Conservation (phyloP, 2,888 invertebrate species). For the Diarsia dahlii region DNA sequence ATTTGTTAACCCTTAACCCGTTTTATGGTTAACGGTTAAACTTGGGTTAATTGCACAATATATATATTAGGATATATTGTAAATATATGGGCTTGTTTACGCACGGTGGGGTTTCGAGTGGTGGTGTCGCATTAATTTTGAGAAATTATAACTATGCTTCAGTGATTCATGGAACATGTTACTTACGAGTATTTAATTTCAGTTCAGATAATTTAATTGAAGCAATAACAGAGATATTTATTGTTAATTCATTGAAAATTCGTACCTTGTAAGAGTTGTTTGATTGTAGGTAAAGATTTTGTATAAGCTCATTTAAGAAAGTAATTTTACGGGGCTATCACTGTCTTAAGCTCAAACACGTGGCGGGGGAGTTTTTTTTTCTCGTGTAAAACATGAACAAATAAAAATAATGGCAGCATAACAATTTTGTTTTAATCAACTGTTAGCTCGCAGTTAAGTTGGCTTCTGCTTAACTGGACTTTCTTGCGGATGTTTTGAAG, state of each 20-base stretch:
- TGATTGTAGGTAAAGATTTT: background rate
- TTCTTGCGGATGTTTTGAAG: too few relatives aligned
- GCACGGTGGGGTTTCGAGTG: conserved; percentile 4
- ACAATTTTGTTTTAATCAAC: too few relatives aligned
- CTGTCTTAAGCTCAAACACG: background rate
- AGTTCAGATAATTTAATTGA: background rate
- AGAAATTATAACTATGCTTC: conserved; percentile 10
- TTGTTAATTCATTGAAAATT: background rate
- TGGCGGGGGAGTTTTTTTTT: background rate
- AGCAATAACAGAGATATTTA: background rate
- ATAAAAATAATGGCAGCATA: too few relatives aligned
- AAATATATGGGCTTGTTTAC: conserved; percentile 27
- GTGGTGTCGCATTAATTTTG: conserved; percentile 18
- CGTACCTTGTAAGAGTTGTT: background rate
- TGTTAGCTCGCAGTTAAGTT: too few relatives aligned
- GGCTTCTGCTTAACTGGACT: too few relatives aligned
- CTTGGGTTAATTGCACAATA: conserved; percentile 66
- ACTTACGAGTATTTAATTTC: background rate
- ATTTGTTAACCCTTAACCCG: conserved; percentile 70
- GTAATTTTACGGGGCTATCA: background rate
- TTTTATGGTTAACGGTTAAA: conserved; percentile 67
- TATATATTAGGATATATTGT: conserved; percentile 31
- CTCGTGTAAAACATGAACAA: too few relatives aligned
- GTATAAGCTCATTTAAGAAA: background rate
- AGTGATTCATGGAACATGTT: background rate